A percentile compares a stretch with the other conserved stretches of the same genome.
These are phyloP conservation scores for Cyclura pinguis DNA, from an alignment of 2,797 vertebrate species.

Conservation along the genomic window DNA sequence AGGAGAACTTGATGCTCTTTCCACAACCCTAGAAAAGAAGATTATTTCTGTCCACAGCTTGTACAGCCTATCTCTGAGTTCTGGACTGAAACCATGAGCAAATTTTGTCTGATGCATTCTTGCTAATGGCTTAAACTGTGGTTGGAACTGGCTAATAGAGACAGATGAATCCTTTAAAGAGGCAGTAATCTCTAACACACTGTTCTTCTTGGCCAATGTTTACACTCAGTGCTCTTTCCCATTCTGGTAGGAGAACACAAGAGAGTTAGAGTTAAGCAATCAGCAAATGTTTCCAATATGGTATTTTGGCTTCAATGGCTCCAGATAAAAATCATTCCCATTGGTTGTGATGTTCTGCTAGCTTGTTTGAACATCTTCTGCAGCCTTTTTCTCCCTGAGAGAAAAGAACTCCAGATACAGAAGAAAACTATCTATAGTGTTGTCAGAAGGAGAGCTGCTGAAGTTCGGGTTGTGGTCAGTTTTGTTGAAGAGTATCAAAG, in stretches of 20 bases:
- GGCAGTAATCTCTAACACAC: slow-evolving; percentile 31
- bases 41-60: neutral
- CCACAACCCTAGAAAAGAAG: no score
- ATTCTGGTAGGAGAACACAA: slow-evolving; percentile 42
- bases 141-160: slow-evolving; percentile 20
- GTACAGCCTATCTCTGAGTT: neutral
- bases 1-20: neutral
- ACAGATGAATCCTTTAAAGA: slow-evolving; percentile 54
- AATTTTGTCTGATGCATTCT: neutral
- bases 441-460: neutral
- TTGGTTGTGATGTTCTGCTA: neutral
- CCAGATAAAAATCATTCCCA: slow-evolving; percentile 10
- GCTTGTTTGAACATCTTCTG: slow-evolving; percentile 3
- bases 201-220: slow-evolving; percentile 45
- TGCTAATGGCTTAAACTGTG: slow-evolving; percentile 23
- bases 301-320: slow-evolving; percentile 39
- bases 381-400: no score
- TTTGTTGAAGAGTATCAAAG: neutral
- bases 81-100: neutral
- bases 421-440: neutral
- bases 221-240: slow-evolving; percentile 19
- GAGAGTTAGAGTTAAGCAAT: slow-evolving; percentile 48
- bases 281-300: slow-evolving; percentile 50
- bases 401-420: neutral
- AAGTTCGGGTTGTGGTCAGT: no score